Percentiles rank a stretch among this genome's conserved stretches.
Evolutionary conservation across 2,797 vertebrate genomes (phyloP).

Genomic region (Prionace glauca): DNA sequence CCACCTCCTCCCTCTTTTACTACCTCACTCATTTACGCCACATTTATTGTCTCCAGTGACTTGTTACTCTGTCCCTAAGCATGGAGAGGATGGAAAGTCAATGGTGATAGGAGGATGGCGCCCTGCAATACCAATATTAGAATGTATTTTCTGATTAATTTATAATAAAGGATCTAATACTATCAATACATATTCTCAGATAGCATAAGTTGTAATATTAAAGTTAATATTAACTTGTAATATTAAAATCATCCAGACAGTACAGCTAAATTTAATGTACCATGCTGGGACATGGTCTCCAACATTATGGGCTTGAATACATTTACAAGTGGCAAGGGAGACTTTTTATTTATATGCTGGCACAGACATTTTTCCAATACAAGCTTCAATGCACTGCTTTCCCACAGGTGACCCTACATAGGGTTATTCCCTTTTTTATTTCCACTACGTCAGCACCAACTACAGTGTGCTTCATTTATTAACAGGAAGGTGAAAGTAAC

Average conservation of each 20-base stretch:
- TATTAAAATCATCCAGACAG: background rate
- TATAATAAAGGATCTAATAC: background rate
- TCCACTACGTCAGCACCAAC: background rate
- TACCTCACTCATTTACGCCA: background rate
- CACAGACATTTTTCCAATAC: background rate
- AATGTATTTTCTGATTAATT: background rate
- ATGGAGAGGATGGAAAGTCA: background rate
- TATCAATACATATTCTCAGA: background rate
- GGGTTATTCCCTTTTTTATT: background rate
- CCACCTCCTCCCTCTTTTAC: no score
- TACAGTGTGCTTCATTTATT: background rate
- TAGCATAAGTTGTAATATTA: background rate
- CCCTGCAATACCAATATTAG: background rate
- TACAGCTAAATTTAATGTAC: constrained; percentile 1
- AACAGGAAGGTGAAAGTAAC: background rate
- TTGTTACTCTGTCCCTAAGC: background rate
- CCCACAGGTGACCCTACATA: background rate
- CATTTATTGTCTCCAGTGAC: background rate
- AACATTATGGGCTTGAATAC: background rate
- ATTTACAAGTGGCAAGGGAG: constrained; percentile 15
- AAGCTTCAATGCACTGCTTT: constrained; percentile 1
- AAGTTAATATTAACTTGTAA: background rate
- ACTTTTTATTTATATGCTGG: background rate
- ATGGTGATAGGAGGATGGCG: background rate
- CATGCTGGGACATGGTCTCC: background rate